Conservation (phyloP, 1,140 invertebrate species). For the Helicorthomorpha holstii region DNA sequence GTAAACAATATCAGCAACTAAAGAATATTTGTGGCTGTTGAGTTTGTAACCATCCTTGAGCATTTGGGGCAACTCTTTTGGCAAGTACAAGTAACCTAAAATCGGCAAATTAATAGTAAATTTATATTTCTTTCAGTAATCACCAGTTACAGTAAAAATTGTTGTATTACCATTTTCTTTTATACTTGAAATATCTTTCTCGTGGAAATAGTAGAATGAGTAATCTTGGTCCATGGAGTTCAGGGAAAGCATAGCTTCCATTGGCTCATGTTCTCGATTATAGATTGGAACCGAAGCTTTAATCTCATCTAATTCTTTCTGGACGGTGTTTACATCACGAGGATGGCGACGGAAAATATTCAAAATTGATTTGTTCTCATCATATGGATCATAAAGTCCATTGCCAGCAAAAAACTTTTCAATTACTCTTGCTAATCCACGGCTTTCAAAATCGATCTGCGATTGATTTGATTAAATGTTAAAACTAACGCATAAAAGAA, state of each 20-base stretch:
- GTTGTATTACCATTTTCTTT: too few species aligned
- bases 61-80: not conserved
- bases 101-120: too few species aligned
- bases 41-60: not conserved
- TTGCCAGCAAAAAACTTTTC: constrained; percentile 12
- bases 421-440: constrained; percentile 11
- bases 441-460: constrained; percentile 4
- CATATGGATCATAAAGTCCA: constrained; percentile 2
- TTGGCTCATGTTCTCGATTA: too few species aligned
- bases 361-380: constrained; percentile 8
- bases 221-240: constrained; percentile 8
- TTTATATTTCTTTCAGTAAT: too few species aligned
- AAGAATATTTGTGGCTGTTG: constrained; percentile 7
- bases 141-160: too few species aligned
- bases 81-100: too few species aligned
- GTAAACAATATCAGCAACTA: constrained; percentile 8
- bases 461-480: not conserved
- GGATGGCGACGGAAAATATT: constrained; percentile 8
- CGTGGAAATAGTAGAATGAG: constrained; percentile 8
- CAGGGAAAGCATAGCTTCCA: too few species aligned
- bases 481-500: not conserved
- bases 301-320: constrained; percentile 4
- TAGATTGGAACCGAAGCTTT: not conserved
- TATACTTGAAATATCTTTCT: constrained; percentile 8
- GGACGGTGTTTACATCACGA: constrained; percentile 2